Conservation (phyloP, 2,113 vertebrate species). For the Hemicordylus capensis region DNA sequence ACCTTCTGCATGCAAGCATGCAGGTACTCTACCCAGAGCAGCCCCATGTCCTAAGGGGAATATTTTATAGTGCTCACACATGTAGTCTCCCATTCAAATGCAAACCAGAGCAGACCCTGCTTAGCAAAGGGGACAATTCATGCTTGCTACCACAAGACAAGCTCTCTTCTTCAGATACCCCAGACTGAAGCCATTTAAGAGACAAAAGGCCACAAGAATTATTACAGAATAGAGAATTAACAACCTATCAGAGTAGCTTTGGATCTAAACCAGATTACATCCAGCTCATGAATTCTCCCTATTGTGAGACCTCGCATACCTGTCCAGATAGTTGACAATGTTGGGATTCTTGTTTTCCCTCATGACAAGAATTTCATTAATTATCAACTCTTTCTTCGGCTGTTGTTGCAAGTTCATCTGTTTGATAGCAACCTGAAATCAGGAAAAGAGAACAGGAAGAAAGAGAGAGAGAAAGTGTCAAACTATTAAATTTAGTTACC, state of each 20-base stretch:
- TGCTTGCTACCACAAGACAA: no score
- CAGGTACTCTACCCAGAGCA: no score
- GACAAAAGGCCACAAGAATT: neutral
- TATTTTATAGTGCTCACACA: no score
- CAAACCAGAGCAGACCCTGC: no score
- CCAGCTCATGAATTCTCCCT: neutral
- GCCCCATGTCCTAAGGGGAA: no score
- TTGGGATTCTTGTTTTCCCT: constrained; percentile 99
- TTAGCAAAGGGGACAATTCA: no score
- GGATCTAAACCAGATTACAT: neutral
- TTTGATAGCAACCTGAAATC: constrained; percentile 93
- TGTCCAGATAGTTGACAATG: constrained; percentile 98
- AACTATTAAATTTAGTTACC: neutral
- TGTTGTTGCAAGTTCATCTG: constrained; percentile 99
- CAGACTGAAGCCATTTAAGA: no score
- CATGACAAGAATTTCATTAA: constrained; percentile 98
- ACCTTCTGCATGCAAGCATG: no score
- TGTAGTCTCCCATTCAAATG: no score
- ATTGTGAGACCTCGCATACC: constrained; percentile 70
- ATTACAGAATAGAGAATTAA: neutral
- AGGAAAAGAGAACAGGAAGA: neutral
- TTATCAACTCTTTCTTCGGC: constrained; percentile 96
- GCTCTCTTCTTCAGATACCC: no score
- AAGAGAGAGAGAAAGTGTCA: neutral
- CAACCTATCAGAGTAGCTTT: neutral